phyloP scores from a whole-genome alignment of 2,113 vertebrate genomes.

The Suncus etruscus region DNA sequence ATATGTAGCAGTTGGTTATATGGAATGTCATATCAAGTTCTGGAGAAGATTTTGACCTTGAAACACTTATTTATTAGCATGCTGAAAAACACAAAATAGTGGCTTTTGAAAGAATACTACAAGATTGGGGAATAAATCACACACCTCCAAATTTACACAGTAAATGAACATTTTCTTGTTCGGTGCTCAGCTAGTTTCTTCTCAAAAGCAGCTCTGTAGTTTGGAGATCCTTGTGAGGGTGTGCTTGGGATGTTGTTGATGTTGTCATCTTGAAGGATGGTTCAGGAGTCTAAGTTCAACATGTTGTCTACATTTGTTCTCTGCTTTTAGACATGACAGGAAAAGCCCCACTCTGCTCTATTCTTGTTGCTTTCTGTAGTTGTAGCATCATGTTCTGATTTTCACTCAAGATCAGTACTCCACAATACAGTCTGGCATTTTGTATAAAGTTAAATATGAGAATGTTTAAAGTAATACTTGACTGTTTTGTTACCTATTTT shows the following conservation, averaged over 20 bases:
- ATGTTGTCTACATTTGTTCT: conserved; percentile 65
- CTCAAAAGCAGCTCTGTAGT: conserved; percentile 27
- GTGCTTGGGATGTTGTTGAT: conserved; percentile 21
- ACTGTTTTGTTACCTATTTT: not conserved
- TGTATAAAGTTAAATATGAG: conserved; percentile 28
- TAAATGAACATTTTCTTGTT: not conserved
- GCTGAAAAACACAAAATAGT: conserved; percentile 45
- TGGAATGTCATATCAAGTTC: conserved; percentile 69
- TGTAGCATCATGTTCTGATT: conserved; percentile 60
- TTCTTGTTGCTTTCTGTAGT: conserved; percentile 65
- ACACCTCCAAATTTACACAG: conserved; percentile 36
- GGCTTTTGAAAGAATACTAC: conserved; percentile 16
- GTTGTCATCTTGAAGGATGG: conserved; percentile 44
- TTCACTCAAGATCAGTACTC: conserved; percentile 55
- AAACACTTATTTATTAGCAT: conserved; percentile 72
- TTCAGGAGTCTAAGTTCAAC: conserved; percentile 60
- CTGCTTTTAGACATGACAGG: conserved; percentile 20
- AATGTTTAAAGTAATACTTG: conserved; percentile 52
- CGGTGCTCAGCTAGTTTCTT: conserved; percentile 33
- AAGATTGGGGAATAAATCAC: conserved; percentile 14
- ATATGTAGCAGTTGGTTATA: conserved; percentile 68
- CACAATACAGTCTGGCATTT: conserved; percentile 17
- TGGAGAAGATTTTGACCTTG: conserved; percentile 72
- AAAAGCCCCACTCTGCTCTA: not conserved
- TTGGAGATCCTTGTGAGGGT: not conserved